Evolutionary conservation across 1,140 invertebrate genomes (phyloP).

Genomic region (Hylyphantes graminicola): DNA sequence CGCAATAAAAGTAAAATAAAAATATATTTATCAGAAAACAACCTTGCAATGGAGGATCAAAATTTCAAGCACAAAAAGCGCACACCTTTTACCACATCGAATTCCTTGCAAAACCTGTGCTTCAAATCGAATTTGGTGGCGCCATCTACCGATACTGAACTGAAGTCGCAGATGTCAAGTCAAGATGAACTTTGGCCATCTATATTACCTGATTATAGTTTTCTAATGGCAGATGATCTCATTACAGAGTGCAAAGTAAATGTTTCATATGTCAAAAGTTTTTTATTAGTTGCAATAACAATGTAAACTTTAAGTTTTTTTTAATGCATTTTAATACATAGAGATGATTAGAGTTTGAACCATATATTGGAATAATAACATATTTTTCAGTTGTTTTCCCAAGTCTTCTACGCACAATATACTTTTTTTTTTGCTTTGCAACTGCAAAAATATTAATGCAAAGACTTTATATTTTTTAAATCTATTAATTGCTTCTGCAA

Average conservation of each 20-base stretch:
- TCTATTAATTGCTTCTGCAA: too few relatives aligned
- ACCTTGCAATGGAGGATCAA: neutral
- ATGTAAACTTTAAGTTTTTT: neutral
- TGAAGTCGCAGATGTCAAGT: conserved; percentile 14
- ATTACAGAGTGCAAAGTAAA: conserved; percentile 35
- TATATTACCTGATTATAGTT: conserved; percentile 36
- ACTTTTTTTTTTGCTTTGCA: neutral
- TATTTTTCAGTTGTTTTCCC: neutral
- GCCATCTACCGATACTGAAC: conserved; percentile 3
- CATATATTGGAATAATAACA: neutral
- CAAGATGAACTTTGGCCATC: conserved; percentile 48
- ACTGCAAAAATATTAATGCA: neutral
- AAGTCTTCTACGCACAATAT: neutral
- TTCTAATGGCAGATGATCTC: conserved; percentile 43
- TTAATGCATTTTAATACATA: neutral
- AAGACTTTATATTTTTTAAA: too few relatives aligned
- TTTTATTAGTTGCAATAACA: neutral
- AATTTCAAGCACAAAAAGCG: conserved; percentile 30
- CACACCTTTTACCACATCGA: neutral
- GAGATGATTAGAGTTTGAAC: neutral
- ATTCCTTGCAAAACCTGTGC: neutral
- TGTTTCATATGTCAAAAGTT: neutral
- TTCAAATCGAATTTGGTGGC: neutral
- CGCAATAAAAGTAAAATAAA: conserved; percentile 18
- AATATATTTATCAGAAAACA: neutral